Percentiles rank a stretch among this genome's conserved stretches.
Evolutionary conservation across 2,888 invertebrate genomes (phyloP).

Genomic region (Coronaproctus castanopsis): DNA sequence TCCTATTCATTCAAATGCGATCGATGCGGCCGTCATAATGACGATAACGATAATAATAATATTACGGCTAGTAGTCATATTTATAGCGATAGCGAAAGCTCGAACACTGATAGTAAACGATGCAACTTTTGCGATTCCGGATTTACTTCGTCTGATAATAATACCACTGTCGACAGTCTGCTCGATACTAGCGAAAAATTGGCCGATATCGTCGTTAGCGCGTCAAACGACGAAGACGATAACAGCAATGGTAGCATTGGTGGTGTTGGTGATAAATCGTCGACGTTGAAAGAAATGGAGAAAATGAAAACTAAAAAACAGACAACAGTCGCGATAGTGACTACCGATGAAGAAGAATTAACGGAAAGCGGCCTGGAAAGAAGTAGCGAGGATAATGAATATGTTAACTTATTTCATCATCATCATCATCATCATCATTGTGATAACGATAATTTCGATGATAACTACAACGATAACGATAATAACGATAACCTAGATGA

Average conservation of each 20-base stretch:
- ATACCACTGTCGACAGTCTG: too few species aligned
- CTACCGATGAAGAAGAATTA: not conserved
- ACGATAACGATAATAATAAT: not conserved
- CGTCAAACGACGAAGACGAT: too few species aligned
- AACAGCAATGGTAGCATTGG: not conserved
- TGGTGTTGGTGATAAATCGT: not conserved
- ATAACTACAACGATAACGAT: constrained; percentile 5
- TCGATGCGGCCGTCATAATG: not conserved
- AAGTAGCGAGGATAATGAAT: too few species aligned
- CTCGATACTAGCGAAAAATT: too few species aligned
- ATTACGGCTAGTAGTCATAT: not conserved
- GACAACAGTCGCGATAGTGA: not conserved
- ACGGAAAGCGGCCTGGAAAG: not conserved
- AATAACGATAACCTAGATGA: not conserved
- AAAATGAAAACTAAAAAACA: not conserved
- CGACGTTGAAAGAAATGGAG: not conserved
- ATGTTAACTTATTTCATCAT: too few species aligned
- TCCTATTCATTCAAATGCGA: not conserved
- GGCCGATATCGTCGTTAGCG: too few species aligned
- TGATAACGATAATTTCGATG: constrained; percentile 1
- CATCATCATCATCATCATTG: constrained; percentile 7
- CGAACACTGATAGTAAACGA: too few species aligned
- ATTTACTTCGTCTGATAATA: too few species aligned
- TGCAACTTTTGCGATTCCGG: too few species aligned
- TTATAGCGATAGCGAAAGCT: too few species aligned